phyloP scores from a whole-genome alignment of 2,888 invertebrate genomes.

The Aphidoletes aphidimyza region DNA sequence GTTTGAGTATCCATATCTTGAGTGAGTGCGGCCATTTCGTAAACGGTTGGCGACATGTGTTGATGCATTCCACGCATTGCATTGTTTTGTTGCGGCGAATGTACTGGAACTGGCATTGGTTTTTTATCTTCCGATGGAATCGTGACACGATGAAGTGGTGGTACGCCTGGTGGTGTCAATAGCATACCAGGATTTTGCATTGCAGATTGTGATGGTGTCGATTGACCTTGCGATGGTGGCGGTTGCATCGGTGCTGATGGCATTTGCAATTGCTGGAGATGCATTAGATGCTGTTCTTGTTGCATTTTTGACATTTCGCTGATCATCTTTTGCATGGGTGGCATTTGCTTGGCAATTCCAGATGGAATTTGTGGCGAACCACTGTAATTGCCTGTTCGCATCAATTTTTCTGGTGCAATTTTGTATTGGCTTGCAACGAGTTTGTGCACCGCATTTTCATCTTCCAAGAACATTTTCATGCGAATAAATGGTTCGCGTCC shows the following conservation, averaged over 20 bases:
- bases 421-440: constrained; percentile 97
- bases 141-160: constrained; percentile 78
- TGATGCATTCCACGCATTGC: constrained; percentile 81
- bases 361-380: constrained; percentile 80
- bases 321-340: constrained; percentile 82
- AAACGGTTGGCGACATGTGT: constrained; percentile 93
- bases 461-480: constrained; percentile 98
- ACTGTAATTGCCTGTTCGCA: constrained; percentile 94
- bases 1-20: constrained; percentile 96
- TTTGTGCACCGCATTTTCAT: constrained; percentile 94
- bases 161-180: constrained; percentile 80
- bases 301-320: constrained; percentile 79
- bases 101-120: constrained; percentile 71
- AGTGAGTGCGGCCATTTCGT: constrained; percentile 96
- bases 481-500: constrained; percentile 96
- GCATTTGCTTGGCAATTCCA: constrained; percentile 79
- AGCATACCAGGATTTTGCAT: constrained; percentile 72
- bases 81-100: constrained; percentile 72
- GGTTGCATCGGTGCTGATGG: constrained; percentile 66
- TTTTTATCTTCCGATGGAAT: constrained; percentile 73
- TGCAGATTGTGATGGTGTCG: constrained; percentile 61
- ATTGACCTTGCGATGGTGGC: constrained; percentile 65
- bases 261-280: constrained; percentile 64
- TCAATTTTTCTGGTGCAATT: constrained; percentile 96
- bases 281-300: constrained; percentile 73